Conservation (phyloP, 1,140 invertebrate genomes). For the Dolichoris vasculosae region DNA sequence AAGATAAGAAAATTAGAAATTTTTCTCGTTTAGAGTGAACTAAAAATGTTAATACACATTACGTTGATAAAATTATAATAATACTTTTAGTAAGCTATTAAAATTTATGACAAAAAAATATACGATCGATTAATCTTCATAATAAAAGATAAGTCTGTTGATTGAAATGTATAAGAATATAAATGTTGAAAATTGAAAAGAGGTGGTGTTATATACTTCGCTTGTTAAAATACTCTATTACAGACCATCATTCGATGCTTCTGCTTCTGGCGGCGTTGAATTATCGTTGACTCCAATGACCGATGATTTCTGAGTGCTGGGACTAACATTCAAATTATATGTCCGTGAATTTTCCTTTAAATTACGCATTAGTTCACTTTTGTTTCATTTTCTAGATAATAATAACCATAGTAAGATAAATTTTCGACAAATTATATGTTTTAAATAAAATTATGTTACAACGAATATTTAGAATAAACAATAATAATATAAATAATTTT, state of each 20-base stretch:
- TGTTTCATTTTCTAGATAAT: background rate
- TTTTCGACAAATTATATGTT: background rate
- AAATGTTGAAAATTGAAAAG: background rate
- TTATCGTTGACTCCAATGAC: background rate
- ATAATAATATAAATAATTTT: background rate
- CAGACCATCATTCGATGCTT: constrained; percentile 4
- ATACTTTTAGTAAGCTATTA: too few species aligned
- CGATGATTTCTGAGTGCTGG: background rate
- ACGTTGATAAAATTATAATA: too few species aligned
- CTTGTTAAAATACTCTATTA: background rate
- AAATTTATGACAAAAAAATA: too few species aligned
- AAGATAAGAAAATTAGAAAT: too few species aligned
- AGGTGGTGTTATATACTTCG: background rate
- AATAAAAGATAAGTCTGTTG: background rate
- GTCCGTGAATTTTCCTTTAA: background rate
- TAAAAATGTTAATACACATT: too few species aligned
- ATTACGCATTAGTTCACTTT: background rate
- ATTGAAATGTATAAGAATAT: background rate
- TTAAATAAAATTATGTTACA: too few species aligned
- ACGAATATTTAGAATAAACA: too few species aligned
- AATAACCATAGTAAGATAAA: background rate
- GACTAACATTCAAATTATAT: background rate
- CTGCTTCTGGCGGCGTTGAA: background rate
- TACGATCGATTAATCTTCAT: too few species aligned
- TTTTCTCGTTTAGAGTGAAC: too few species aligned